Percentiles rank a stretch among this genome's conserved stretches.
phyloP scores from a whole-genome alignment of 2,113 vertebrate genomes.

The Bos indicus region DNA sequence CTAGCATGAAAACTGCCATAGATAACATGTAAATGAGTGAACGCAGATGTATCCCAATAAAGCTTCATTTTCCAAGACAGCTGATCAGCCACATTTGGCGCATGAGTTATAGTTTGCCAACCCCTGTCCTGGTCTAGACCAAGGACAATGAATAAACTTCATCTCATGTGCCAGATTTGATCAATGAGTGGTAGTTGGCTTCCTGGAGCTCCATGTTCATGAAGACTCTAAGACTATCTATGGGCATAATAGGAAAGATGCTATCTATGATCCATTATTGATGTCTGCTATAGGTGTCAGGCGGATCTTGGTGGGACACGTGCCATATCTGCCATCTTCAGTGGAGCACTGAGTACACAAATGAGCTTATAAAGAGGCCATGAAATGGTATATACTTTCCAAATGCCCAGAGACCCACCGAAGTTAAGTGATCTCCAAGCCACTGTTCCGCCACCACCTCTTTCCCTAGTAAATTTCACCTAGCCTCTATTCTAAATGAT shows the following conservation, averaged over 20 bases:
- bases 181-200: neutral
- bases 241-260: neutral
- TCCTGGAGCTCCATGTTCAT: neutral
- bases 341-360: neutral
- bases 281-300: neutral
- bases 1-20: neutral
- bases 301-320: neutral
- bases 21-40: neutral
- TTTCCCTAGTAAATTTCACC: neutral
- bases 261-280: neutral
- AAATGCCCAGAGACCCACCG: neutral
- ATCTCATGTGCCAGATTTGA: neutral
- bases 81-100: neutral
- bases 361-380: neutral
- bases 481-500: neutral
- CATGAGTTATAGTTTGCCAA: neutral
- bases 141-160: neutral
- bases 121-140: neutral
- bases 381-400: neutral
- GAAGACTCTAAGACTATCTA: neutral
- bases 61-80: conserved; percentile 13
- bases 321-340: neutral
- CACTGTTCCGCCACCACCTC: neutral
- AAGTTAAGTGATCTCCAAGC: neutral
- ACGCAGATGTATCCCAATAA: neutral